A percentile compares a stretch with the other conserved stretches of the same genome.
Evolutionary conservation across 2,888 invertebrate genomes (phyloP).

Genomic region (Monopis laevigella): DNA sequence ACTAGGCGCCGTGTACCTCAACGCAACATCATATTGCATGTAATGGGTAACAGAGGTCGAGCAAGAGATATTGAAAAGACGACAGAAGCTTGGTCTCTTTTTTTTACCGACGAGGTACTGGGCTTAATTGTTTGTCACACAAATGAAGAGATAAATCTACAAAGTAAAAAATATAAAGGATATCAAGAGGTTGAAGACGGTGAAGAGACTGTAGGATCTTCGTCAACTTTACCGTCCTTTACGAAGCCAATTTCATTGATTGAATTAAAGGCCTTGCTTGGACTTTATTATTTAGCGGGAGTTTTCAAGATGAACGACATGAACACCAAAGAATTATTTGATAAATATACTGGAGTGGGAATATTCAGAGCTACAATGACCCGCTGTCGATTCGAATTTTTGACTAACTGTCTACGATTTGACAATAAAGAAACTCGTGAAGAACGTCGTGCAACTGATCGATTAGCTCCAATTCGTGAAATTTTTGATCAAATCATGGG

Average conservation of each 20-base stretch:
- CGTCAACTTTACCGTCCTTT: conserved; percentile 1
- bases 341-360: conserved; percentile 18
- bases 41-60: conserved; percentile 11
- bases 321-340: conserved; percentile 18
- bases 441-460: conserved; percentile 9
- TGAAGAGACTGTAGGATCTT: conserved; percentile 2
- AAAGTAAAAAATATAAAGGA: conserved; percentile 8
- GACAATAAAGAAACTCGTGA: conserved; percentile 16
- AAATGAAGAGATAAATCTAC: conserved; percentile 2
- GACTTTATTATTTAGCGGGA: conserved; percentile 18
- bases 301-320: conserved; percentile 19
- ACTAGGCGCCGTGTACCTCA: conserved; percentile 2
- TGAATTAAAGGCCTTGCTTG: conserved; percentile 19
- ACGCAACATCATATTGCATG: conserved; percentile 11
- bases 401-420: conserved; percentile 17
- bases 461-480: conserved; percentile 11
- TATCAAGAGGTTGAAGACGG: conserved; percentile 6
- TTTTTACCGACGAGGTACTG: conserved; percentile 3
- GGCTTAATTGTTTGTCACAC: conserved; percentile 1
- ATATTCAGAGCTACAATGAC: conserved; percentile 18
- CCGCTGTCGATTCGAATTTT: conserved; percentile 17
- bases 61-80: conserved; percentile 6
- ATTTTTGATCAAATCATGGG: conserved; percentile 11
- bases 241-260: conserved; percentile 9
- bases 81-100: not conserved